These are phyloP conservation scores for Anhinga rufa DNA, from an alignment of 2,113 vertebrate species.

Conservation along the genomic window DNA sequence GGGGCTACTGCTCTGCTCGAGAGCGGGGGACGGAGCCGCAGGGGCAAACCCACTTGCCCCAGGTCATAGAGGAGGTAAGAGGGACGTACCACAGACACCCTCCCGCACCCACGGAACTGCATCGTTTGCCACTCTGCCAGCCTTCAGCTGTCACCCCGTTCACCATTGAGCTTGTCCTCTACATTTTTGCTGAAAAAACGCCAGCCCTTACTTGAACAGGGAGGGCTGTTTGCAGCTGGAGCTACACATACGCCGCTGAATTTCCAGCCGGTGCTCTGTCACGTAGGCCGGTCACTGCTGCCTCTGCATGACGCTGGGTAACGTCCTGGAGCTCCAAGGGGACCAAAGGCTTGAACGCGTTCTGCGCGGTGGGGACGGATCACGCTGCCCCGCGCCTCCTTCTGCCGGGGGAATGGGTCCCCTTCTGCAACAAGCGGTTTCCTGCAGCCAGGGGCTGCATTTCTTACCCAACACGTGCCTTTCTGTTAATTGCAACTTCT, in stretches of 20 bases:
- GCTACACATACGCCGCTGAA: background rate
- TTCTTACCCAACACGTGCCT: accelerated
- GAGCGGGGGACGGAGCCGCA: background rate
- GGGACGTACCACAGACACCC: background rate
- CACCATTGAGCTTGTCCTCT: background rate
- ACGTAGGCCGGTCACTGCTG: background rate
- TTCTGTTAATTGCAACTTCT: background rate
- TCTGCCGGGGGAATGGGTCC: accelerated
- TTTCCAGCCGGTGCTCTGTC: background rate
- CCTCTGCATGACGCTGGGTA: background rate
- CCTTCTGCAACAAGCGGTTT: background rate
- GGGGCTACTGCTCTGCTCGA: background rate
- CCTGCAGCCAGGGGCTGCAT: background rate
- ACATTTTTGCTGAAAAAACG: background rate
- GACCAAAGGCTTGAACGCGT: accelerated
- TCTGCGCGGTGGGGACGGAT: background rate
- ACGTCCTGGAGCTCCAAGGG: background rate
- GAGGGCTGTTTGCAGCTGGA: background rate
- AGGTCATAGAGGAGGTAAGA: accelerated
- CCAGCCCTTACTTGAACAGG: background rate
- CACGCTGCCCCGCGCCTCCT: accelerated
- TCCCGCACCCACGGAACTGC: background rate
- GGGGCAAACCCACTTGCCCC: background rate
- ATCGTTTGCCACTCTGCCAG: background rate
- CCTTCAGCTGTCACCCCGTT: background rate